Evolutionary conservation across 1,140 invertebrate genomes (phyloP), one percentile per base, ranked within the genome.

Genomic region (Bombus pascuorum): DNA sequence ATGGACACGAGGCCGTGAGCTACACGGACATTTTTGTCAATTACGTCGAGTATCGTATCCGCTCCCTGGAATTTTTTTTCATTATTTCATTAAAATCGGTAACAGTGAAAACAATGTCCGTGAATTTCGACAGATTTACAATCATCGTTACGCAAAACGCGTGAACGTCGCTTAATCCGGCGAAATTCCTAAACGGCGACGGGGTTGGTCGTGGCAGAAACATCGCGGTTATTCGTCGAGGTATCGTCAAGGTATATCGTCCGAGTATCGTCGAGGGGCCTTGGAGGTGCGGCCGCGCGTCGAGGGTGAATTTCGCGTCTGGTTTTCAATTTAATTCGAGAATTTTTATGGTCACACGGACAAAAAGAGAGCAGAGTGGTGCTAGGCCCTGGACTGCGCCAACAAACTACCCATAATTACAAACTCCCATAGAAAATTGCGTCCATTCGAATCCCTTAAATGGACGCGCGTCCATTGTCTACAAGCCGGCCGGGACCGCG

Each of bases 351-450:
- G 90, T 92, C 88, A 90, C 70, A 71, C 70, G 68, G 90, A 80
- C 90, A 90, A 86, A 91, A 90, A 87, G 91, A 78, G 86, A 74
- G 75, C 75, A 37, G 53, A 68, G 81, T 62, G 66, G 72, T 81
- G 81, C 66, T 77, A 53, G 81, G 65, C 65, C 59, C 47, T 34
- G 59, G 87, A 62, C 82, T 81, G 87, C 92, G 91, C 91, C 92
- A 92, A 94, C 92, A 93, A 93, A 93, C 92, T 93, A 91, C 94
- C 94, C 93, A 95, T 95, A 95, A 95, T 95, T 94, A 95, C 94
- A 93, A 94, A 94, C 94, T 94, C 94, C 94, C 90, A 94, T 94
- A 95, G 94, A 94, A 95, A 95, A 95, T 95, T 95, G 93, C 94
- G 93, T 94, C 91, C 94, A 95, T 95, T 95, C 93, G 93, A 92